phyloP scores from a whole-genome alignment of 2,113 vertebrate species.

The Lucifuga dentata region DNA sequence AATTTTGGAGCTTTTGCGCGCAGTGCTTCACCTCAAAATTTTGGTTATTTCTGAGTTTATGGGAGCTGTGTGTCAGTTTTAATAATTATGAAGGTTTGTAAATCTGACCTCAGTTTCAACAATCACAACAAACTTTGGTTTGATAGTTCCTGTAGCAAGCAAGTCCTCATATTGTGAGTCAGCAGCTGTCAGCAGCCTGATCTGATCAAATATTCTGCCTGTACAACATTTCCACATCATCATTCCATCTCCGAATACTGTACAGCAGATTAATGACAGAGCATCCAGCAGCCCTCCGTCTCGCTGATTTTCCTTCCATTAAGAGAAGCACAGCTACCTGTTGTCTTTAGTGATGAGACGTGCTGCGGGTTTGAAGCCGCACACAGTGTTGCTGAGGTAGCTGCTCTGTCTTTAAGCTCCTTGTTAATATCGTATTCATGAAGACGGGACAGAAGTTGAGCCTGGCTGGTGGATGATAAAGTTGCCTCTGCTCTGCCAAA shows the following conservation, averaged over 20 bases:
- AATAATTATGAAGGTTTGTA: no score
- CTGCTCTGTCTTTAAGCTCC: background rate
- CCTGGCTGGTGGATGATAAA: background rate
- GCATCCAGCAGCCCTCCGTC: conserved; percentile 3
- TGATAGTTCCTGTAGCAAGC: conserved; percentile 15
- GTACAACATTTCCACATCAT: background rate
- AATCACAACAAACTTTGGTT: conserved; percentile 28
- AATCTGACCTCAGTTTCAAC: background rate
- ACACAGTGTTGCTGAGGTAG: background rate
- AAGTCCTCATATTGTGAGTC: conserved; percentile 16
- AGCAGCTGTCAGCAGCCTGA: background rate
- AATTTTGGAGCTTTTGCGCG: no score
- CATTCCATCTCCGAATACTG: conserved; percentile 9
- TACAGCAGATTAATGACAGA: conserved; percentile 16
- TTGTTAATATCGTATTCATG: conserved; percentile 11
- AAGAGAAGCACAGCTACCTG: conserved; percentile 7
- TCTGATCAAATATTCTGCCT: conserved; percentile 1
- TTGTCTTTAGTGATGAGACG: conserved; percentile 24
- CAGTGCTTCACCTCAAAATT: no score
- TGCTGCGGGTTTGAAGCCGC: conserved; percentile 8
- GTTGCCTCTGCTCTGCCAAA: background rate
- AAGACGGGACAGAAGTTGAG: background rate
- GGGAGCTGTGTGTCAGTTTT: no score
- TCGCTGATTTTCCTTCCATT: background rate
- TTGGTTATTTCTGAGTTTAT: no score